These are phyloP conservation scores for Calyptommatus sinebrachiatus DNA, from an alignment of 2,113 vertebrate species.

Conservation along the genomic window DNA sequence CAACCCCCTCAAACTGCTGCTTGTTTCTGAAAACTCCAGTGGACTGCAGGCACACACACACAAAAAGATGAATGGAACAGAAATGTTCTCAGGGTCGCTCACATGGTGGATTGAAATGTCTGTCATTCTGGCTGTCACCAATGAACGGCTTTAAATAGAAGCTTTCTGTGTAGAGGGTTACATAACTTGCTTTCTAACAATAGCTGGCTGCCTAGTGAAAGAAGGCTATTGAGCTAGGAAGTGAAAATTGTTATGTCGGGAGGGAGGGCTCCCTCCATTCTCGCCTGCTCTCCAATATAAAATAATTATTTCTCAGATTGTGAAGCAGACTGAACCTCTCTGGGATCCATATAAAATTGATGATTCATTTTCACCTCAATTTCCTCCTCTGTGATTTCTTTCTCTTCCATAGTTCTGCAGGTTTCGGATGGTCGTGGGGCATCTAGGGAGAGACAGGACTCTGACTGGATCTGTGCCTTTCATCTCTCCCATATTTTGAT, in stretches of 20 bases:
- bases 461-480: no score
- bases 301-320: no score
- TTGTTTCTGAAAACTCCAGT: constrained; percentile 29
- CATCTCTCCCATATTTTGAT: no score
- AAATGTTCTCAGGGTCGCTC: constrained; percentile 22
- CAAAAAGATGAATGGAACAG: constrained; percentile 47
- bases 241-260: background rate
- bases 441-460: no score
- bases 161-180: constrained; percentile 43
- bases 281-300: no score
- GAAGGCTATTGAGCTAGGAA: background rate
- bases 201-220: background rate
- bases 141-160: constrained; percentile 56
- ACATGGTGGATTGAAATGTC: constrained; percentile 40
- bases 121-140: constrained; percentile 52
- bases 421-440: no score
- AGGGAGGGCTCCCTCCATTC: background rate
- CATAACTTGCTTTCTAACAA: constrained; percentile 29
- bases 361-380: no score
- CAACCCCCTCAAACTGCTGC: constrained; percentile 28
- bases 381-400: no score
- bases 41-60: background rate
- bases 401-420: no score
- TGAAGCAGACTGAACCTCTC: no score
- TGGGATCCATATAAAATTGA: no score